A percentile compares a stretch with the other conserved stretches of the same genome.
phyloP scores from a whole-genome alignment of 2,888 invertebrate genomes.

The Sipha maydis region DNA sequence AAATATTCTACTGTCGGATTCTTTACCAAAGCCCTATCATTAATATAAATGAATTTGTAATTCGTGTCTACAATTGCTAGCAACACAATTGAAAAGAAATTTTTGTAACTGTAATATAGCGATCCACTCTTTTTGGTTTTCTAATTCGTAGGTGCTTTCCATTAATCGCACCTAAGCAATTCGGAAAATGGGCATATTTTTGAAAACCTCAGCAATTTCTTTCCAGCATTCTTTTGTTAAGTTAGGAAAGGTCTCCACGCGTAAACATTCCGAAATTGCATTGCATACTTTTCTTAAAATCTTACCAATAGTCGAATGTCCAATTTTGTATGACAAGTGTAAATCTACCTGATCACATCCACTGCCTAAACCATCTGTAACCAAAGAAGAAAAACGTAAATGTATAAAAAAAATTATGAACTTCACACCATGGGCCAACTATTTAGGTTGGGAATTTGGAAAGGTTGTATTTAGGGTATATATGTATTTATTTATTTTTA shows the following conservation, averaged over 20 bases:
- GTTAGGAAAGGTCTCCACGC: neutral
- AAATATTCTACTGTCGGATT: constrained; percentile 5
- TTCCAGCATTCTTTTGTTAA: neutral
- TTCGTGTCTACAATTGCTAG: constrained; percentile 17
- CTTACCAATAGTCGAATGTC: neutral
- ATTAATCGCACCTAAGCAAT: neutral
- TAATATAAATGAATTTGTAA: constrained; percentile 12
- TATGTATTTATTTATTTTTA: too few relatives aligned
- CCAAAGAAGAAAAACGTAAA: neutral
- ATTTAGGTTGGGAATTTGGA: too few relatives aligned
- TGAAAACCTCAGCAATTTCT: neutral
- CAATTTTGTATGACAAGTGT: neutral
- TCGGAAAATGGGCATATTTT: neutral
- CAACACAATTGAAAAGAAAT: constrained; percentile 61
- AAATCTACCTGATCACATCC: neutral
- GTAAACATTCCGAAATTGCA: neutral
- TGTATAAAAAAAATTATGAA: neutral
- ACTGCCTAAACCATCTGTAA: neutral
- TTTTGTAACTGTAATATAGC: neutral
- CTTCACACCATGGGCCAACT: too few relatives aligned
- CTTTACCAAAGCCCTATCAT: constrained; percentile 10
- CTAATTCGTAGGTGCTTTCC: neutral
- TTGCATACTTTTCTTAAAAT: constrained; percentile 3
- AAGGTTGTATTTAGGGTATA: too few relatives aligned
- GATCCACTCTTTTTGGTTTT: neutral